Evolutionary conservation across 2,113 vertebrate genomes (phyloP), one percentile per base, ranked within the genome.

Genomic region (Dasypus novemcinctus): DNA sequence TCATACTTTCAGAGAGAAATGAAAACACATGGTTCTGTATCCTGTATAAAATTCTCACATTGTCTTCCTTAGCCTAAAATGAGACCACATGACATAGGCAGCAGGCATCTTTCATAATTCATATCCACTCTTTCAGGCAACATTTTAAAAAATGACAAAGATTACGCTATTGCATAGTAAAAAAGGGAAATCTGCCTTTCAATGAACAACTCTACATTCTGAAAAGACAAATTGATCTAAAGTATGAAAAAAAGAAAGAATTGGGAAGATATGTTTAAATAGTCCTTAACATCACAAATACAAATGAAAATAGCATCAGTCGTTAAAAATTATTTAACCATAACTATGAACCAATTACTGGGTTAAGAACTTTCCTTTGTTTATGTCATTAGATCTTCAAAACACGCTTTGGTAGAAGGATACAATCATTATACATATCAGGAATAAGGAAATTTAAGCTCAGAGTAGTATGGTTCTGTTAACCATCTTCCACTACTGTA

Each of bases 321-420:
- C 54, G 93, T 86, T 91, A 49, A 92, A 69, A 76, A 20, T 63
- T 64, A 52, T 71, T 81, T 86, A 86, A 38, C 57, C 80, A 10
- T 69, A 10, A 33, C 33, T 31, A 8, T 59, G 25, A 96, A 66
- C 20, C 15, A 91, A 31, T 91, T 90, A 74, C 17, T 64, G 7
- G 76, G 20, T 83, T 69, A 81, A 95, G 68, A 71, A 93, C 23
- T 59, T 75, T 68, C 27, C 29, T 86, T 93, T 72, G 36, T 90
- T 38, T 93, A 85, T 84, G 90, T 93, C 46, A 52, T 79, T 85
- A 87, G 72, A 92, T 85, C 49, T 41, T 85, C 3, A 46, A 72
- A 54, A 38, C 3, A 36, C 31, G 1, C 33, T 95, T 78, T 46
- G 82, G 54, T 93, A 49, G 90, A 57, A 68, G 83, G 27, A 69